Evolutionary conservation across 2,113 vertebrate genomes (phyloP).

Genomic region (Colossoma macropomum): DNA sequence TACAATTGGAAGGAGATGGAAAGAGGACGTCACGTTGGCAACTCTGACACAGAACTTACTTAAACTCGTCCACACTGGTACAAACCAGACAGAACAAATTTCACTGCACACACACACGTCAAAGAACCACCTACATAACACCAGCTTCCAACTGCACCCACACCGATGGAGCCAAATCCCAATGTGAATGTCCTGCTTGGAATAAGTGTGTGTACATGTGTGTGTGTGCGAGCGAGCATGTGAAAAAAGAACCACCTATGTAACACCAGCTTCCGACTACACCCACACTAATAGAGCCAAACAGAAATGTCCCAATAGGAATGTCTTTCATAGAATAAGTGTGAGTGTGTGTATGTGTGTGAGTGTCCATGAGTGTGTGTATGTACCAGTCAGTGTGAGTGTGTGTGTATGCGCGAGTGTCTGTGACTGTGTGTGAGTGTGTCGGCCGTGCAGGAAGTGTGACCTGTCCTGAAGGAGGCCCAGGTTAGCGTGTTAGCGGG

Average conservation of each 20-base stretch:
- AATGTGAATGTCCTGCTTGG: too few species aligned
- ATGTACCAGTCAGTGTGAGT: not conserved
- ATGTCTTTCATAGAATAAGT: not conserved
- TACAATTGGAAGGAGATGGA: too few species aligned
- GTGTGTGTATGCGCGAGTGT: not conserved
- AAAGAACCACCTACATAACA: not conserved
- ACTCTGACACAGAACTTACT: too few species aligned
- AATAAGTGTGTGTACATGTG: not conserved
- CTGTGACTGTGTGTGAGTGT: not conserved
- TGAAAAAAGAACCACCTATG: too few species aligned
- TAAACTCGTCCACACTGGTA: too few species aligned
- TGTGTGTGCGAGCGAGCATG: not conserved
- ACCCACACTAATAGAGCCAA: too few species aligned
- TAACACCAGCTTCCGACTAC: not conserved
- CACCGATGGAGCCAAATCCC: too few species aligned
- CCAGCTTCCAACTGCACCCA: not conserved
- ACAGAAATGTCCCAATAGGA: too few species aligned
- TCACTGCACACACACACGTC: not conserved
- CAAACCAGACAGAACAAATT: slow-evolving; percentile 17
- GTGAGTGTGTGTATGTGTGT: not conserved
- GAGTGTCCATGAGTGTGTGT: not conserved
- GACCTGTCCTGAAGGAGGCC: slow-evolving; percentile 15
- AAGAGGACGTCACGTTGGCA: too few species aligned
- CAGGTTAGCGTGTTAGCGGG: slow-evolving; percentile 23
- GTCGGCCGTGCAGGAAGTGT: not conserved